These are phyloP conservation scores for Ylistrum balloti DNA, from an alignment of 1,140 invertebrate genomes.

Conservation along the genomic window DNA sequence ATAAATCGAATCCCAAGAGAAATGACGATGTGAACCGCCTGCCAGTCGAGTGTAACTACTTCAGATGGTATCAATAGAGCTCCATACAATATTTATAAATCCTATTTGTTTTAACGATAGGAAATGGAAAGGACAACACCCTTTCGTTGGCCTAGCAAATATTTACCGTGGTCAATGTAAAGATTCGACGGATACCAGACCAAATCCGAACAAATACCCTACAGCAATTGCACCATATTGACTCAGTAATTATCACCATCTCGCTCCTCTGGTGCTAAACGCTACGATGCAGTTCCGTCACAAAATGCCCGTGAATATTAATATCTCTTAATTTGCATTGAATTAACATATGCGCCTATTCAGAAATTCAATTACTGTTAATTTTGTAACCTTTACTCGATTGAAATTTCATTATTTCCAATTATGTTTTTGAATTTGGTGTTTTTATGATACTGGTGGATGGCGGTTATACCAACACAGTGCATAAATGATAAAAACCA, in stretches of 20 bases:
- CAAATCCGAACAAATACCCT: conserved; percentile 26
- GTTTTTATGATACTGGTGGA: too few relatives aligned
- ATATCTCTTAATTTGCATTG: not conserved
- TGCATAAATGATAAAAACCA: too few relatives aligned
- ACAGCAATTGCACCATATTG: not conserved
- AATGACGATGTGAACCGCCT: not conserved
- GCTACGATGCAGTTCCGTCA: not conserved
- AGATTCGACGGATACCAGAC: not conserved
- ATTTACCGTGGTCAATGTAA: not conserved
- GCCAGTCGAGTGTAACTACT: not conserved
- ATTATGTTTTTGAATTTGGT: too few relatives aligned
- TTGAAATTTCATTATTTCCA: too few relatives aligned
- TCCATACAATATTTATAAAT: not conserved
- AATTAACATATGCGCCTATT: not conserved
- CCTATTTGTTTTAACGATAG: conserved; percentile 28
- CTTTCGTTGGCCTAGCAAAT: conserved; percentile 9
- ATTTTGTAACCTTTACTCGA: too few relatives aligned
- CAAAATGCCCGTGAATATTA: not conserved
- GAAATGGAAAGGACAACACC: conserved; percentile 32
- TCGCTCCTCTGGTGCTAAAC: not conserved
- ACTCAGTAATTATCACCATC: conserved; percentile 4
- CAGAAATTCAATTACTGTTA: not conserved
- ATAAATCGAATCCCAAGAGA: conserved; percentile 12
- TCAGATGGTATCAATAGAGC: conserved; percentile 12
- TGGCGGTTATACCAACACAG: too few relatives aligned